A percentile compares a stretch with the other conserved stretches of the same genome.
Conservation (phyloP, 2,888 invertebrate species). For the Plutella xylostella region DNA sequence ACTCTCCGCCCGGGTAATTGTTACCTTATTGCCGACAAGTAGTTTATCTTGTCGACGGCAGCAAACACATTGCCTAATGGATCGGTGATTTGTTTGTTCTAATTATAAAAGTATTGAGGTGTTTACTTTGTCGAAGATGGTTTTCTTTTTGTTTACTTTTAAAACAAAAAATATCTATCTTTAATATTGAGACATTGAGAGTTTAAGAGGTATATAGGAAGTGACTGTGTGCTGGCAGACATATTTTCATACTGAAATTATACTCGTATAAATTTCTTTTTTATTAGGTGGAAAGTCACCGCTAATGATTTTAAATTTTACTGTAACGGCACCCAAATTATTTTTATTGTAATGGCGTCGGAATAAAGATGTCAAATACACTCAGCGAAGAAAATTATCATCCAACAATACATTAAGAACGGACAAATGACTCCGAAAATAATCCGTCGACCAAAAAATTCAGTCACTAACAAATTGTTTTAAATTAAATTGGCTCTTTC, state of each 20-base stretch:
- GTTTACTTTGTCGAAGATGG: neutral
- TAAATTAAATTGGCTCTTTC: conserved; percentile 45
- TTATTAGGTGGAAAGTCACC: too few relatives aligned
- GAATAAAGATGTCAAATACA: conserved; percentile 3
- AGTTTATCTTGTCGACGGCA: conserved; percentile 39
- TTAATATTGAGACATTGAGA: neutral
- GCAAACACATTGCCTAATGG: conserved; percentile 40
- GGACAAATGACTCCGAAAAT: conserved; percentile 31
- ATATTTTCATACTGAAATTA: too few relatives aligned
- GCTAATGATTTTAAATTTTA: too few relatives aligned
- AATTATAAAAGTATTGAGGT: conserved; percentile 27
- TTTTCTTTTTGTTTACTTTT: neutral
- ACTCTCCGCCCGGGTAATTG: conserved; percentile 36
- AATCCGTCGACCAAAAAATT: conserved; percentile 26
- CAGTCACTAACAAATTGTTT: conserved; percentile 41
- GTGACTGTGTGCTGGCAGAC: too few relatives aligned
- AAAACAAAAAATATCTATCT: neutral
- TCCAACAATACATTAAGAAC: conserved; percentile 29
- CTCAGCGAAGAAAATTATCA: conserved; percentile 14
- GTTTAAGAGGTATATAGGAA: too few relatives aligned
- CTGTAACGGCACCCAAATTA: too few relatives aligned
- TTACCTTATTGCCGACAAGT: conserved; percentile 40
- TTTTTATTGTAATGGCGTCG: neutral
- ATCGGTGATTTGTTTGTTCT: conserved; percentile 45
- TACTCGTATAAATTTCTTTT: too few relatives aligned